phyloP scores from a whole-genome alignment of 2,113 vertebrate genomes.

The Abramis brama region DNA sequence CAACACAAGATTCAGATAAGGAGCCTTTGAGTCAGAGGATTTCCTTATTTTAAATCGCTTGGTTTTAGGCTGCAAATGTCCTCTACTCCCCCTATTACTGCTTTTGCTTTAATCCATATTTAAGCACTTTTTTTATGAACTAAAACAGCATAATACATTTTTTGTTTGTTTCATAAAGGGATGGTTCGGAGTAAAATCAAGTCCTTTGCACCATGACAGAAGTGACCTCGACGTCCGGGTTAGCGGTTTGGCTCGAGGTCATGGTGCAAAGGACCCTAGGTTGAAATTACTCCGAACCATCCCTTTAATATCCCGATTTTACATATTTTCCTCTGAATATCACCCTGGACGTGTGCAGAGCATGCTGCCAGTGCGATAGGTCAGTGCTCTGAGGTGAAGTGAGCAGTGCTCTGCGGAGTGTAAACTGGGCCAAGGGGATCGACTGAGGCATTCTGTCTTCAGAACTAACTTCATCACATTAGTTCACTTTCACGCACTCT shows the following conservation, averaged over 20 bases:
- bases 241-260: too few species aligned
- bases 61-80: conserved; percentile 27
- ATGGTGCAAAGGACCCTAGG: too few species aligned
- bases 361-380: conserved; percentile 28
- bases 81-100: not conserved
- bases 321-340: not conserved
- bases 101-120: not conserved
- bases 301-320: not conserved
- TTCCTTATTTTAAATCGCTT: not conserved
- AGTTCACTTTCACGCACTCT: conserved; percentile 35
- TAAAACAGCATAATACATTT: conserved; percentile 11
- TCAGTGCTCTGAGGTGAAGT: conserved; percentile 41
- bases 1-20: not conserved
- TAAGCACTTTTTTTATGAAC: not conserved
- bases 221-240: too few species aligned
- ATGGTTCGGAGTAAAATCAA: too few species aligned
- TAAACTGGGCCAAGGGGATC: conserved; percentile 26
- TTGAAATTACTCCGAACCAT: too few species aligned
- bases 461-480: conserved; percentile 21
- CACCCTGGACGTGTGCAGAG: conserved; percentile 15
- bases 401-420: conserved; percentile 32
- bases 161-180: not conserved
- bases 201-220: too few species aligned
- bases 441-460: conserved; percentile 17
- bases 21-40: not conserved